Evolutionary conservation across 2,797 vertebrate species (phyloP).

Genomic region (Leptatherina wallacei): DNA sequence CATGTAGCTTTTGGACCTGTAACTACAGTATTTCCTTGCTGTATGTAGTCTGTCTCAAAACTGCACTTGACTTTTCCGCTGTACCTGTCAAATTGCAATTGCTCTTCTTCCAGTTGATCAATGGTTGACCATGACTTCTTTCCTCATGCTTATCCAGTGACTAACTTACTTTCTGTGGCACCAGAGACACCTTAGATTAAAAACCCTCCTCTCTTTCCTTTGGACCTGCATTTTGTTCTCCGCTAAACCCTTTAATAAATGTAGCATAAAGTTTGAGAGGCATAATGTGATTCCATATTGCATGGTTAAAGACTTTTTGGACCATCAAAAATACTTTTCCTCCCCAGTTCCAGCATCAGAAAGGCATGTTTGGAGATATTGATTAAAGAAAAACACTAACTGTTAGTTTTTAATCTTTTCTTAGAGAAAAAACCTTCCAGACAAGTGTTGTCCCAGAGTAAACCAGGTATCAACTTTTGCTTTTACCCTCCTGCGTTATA

Average conservation of each 20-base stretch:
- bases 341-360: conserved; percentile 19
- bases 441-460: conserved; percentile 56
- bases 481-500: conserved; percentile 20
- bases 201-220: conserved; percentile 5
- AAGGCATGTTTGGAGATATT: conserved; percentile 20
- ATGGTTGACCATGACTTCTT: conserved; percentile 21
- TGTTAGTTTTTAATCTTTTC: conserved; percentile 55
- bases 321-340: conserved; percentile 9
- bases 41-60: conserved; percentile 2
- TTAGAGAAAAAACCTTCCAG: conserved; percentile 58
- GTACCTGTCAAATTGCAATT: conserved; percentile 6
- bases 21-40: background rate
- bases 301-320: conserved; percentile 23
- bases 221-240: conserved; percentile 33
- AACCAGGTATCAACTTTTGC: conserved; percentile 63
- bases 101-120: conserved; percentile 19
- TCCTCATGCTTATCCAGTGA: conserved; percentile 17
- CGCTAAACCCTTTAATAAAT: background rate
- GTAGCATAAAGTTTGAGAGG: background rate
- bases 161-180: conserved; percentile 15
- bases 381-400: conserved; percentile 45
- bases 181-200: conserved; percentile 22
- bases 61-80: background rate
- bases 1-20: background rate
- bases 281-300: background rate